phyloP scores from a whole-genome alignment of 2,113 vertebrate genomes.

The Crotalus viridis region DNA sequence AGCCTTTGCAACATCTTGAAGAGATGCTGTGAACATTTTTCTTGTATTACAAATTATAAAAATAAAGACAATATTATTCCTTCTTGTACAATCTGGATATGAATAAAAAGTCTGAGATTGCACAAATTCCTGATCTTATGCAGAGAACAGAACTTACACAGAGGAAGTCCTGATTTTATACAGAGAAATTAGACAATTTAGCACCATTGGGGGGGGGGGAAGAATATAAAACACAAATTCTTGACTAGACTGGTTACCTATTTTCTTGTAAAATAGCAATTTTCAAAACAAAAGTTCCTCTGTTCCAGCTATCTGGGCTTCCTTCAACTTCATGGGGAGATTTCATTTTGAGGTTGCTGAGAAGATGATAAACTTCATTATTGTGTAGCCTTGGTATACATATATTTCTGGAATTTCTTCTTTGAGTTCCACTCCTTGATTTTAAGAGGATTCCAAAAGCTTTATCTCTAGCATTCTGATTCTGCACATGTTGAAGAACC shows the following conservation, averaged over 20 bases:
- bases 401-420: not conserved
- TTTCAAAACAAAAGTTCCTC: not conserved
- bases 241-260: not conserved
- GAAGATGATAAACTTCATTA: not conserved
- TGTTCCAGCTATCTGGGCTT: not conserved
- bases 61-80: not conserved
- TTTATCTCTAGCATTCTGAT: not conserved
- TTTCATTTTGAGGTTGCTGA: not conserved
- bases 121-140: not conserved
- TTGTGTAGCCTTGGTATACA: not conserved
- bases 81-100: not conserved
- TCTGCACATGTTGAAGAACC: not conserved
- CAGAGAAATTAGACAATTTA: not conserved
- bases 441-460: not conserved
- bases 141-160: not conserved
- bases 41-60: not conserved
- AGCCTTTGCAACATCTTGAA: not conserved
- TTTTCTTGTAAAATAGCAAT: not conserved
- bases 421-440: not conserved
- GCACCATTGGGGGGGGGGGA: accelerated
- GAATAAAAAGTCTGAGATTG: not conserved
- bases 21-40: not conserved
- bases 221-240: not conserved
- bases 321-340: not conserved
- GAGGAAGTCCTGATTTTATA: not conserved